Conservation (phyloP, 2,113 vertebrate genomes). For the Canis aureus region DNA sequence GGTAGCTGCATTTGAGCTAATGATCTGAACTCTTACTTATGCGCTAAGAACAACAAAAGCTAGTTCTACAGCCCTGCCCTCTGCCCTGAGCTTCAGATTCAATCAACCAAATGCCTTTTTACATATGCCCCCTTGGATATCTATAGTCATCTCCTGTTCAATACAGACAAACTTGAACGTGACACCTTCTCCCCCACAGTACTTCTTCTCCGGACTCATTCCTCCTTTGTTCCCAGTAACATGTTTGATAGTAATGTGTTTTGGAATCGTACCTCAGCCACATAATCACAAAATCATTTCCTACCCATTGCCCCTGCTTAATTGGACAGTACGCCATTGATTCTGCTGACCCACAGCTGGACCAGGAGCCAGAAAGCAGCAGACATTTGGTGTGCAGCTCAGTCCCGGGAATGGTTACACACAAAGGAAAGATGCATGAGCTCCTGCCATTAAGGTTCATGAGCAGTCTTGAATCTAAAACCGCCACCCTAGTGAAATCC, state of each 20-base stretch:
- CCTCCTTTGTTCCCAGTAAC: neutral
- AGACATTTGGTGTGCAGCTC: neutral
- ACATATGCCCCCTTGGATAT: neutral
- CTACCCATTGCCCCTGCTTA: neutral
- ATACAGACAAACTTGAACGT: neutral
- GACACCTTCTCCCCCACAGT: neutral
- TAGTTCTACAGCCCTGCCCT: neutral
- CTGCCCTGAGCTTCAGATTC: neutral
- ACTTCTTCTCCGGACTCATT: neutral
- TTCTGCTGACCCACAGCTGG: too few species aligned
- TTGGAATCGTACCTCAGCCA: neutral
- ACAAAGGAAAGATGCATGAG: neutral
- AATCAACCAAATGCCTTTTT: neutral
- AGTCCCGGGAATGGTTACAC: neutral
- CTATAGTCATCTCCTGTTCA: neutral
- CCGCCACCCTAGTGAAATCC: neutral
- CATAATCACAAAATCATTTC: neutral
- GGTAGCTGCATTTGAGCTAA: neutral
- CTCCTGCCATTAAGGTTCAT: neutral
- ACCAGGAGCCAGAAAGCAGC: neutral
- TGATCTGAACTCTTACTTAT: neutral
- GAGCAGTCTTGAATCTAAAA: neutral
- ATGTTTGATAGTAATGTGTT: neutral
- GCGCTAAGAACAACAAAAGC: neutral
- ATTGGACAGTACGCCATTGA: neutral